These are phyloP conservation scores for Trichopria drosophilae DNA, from an alignment of 2,888 invertebrate genomes.

Conservation along the genomic window DNA sequence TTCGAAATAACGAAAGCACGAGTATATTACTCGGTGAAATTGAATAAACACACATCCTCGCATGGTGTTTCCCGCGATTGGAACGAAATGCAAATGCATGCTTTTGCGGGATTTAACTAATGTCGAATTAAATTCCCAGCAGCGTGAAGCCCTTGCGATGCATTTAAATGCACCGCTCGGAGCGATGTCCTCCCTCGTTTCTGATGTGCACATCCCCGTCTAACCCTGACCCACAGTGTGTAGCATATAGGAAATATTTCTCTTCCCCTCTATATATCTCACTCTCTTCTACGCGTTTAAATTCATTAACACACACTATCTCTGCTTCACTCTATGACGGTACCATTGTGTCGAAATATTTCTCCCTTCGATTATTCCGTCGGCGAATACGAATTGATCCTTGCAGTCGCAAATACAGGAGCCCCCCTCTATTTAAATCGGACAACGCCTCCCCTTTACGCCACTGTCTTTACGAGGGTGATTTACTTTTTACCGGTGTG, in stretches of 20 bases:
- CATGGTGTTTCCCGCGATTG: too few relatives aligned
- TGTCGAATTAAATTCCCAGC: constrained; percentile 44
- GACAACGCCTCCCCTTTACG: neutral
- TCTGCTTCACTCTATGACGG: constrained; percentile 3
- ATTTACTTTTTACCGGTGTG: too few relatives aligned
- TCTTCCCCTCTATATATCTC: constrained; percentile 9
- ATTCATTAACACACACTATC: neutral
- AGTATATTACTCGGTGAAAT: too few relatives aligned
- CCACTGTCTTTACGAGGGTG: constrained; percentile 9
- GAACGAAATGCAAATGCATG: constrained; percentile 33
- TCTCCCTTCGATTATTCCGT: constrained; percentile 24
- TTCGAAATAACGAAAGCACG: too few relatives aligned
- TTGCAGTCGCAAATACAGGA: constrained; percentile 13
- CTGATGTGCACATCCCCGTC: constrained; percentile 24
- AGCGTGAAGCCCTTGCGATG: constrained; percentile 20
- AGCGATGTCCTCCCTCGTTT: too few relatives aligned
- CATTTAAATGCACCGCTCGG: neutral
- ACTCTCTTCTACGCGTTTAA: constrained; percentile 16
- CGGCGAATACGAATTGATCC: constrained; percentile 41
- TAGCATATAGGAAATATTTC: constrained; percentile 4
- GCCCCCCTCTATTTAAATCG: constrained; percentile 7
- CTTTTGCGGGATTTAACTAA: constrained; percentile 43
- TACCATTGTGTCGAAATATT: constrained; percentile 12
- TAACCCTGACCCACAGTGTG: constrained; percentile 55
- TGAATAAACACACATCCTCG: too few relatives aligned